phyloP scores from a whole-genome alignment of 37 sponge, comb jelly and placozoan genomes.

The Geodia barretti region DNA sequence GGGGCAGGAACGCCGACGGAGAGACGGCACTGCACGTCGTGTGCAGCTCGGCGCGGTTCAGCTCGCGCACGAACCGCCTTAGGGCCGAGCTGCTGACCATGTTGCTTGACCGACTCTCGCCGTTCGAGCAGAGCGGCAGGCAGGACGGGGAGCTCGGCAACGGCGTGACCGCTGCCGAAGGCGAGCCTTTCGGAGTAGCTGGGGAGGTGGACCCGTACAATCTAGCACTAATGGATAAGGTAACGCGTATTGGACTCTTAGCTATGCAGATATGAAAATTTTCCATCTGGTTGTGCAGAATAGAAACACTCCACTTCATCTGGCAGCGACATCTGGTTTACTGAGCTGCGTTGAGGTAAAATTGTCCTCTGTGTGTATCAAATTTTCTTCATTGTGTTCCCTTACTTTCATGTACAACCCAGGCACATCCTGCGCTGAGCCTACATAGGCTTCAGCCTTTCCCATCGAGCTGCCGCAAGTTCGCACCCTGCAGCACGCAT shows the following conservation, averaged over 20 bases:
- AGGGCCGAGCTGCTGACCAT: conserved; percentile 43
- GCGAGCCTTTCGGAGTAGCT: not conserved
- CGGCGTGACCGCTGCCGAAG: not conserved
- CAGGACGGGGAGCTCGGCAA: not conserved
- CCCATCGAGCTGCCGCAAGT: too few species aligned
- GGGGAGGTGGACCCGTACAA: conserved; percentile 2
- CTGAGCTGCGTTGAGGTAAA: conserved; percentile 80
- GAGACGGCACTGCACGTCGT: conserved; percentile 77
- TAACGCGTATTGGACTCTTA: not conserved
- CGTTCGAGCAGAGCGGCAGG: not conserved
- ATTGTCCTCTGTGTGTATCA: not conserved
- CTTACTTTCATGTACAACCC: too few species aligned
- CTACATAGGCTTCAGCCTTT: too few species aligned
- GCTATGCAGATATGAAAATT: not conserved
- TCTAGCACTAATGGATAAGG: conserved; percentile 46
- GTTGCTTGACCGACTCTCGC: conserved; percentile 28
- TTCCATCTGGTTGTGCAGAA: conserved; percentile 17
- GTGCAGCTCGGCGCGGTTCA: conserved; percentile 40
- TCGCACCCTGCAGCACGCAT: too few species aligned
- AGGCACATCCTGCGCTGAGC: too few species aligned
- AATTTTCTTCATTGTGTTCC: not conserved
- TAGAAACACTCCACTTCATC: conserved; percentile 77
- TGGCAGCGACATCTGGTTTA: conserved; percentile 77
- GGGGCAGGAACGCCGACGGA: conserved; percentile 43
- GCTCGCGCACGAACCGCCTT: conserved; percentile 30